A percentile compares a stretch with the other conserved stretches of the same genome.
Conservation (phyloP, 1,140 invertebrate species). For the Bradynema listronoti region DNA sequence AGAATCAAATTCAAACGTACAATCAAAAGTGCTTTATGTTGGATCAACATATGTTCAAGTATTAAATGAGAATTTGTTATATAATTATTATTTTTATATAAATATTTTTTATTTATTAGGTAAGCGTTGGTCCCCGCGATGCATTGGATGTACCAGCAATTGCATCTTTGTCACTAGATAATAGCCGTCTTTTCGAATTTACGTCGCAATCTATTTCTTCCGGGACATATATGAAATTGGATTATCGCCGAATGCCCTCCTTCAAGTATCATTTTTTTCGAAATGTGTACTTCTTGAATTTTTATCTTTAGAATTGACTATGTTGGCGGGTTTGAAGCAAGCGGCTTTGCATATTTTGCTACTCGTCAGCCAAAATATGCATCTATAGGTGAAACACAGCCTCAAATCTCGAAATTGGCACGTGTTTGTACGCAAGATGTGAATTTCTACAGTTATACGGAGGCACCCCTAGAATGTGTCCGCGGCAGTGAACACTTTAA, state of each 20-base stretch:
- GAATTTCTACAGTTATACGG: conserved; percentile 54
- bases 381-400: conserved; percentile 23
- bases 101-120: no score
- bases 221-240: conserved; percentile 41
- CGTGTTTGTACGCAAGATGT: conserved; percentile 49
- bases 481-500: conserved; percentile 46
- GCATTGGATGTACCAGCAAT: conserved; percentile 46
- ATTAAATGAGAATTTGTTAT: no score
- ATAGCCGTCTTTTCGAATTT: conserved; percentile 30
- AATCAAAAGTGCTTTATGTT: conserved; percentile 47
- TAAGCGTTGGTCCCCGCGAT: conserved; percentile 40
- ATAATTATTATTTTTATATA: no score
- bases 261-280: no score
- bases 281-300: no score
- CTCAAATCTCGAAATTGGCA: conserved; percentile 47
- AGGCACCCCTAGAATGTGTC: conserved; percentile 52
- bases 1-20: conserved; percentile 6
- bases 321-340: conserved; percentile 51
- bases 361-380: conserved; percentile 50
- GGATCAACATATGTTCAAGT: conserved; percentile 49
- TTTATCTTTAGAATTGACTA: conserved; percentile 46
- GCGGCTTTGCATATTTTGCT: conserved; percentile 54
- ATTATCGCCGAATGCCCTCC: conserved; percentile 7
- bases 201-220: conserved; percentile 35
- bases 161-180: conserved; percentile 28